Conservation (phyloP, 1,140 invertebrate genomes). For the Campoletis sonorensis region DNA sequence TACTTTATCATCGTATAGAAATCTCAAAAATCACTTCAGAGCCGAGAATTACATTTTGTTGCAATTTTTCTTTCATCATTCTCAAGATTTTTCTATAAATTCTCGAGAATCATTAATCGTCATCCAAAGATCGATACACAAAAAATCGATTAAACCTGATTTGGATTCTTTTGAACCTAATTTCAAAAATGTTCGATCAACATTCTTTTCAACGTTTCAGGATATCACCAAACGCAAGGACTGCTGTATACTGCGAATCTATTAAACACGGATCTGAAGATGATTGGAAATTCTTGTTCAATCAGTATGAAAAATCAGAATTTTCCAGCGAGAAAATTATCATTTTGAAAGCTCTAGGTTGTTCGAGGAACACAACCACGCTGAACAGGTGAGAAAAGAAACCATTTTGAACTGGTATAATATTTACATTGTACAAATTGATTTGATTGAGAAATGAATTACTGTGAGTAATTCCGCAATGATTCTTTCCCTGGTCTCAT, state of each 20-base stretch:
- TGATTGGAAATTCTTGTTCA: conserved; percentile 79
- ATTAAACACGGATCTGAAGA: conserved; percentile 73
- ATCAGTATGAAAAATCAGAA: conserved; percentile 75
- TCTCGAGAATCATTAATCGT: too few species aligned
- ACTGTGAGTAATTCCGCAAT: not conserved
- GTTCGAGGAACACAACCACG: conserved; percentile 73
- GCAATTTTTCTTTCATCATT: too few species aligned
- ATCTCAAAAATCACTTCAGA: too few species aligned
- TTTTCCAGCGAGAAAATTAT: conserved; percentile 79
- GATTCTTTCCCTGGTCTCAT: not conserved
- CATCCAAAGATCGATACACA: too few species aligned
- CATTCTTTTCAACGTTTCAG: conserved; percentile 56
- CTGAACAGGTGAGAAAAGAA: conserved; percentile 74
- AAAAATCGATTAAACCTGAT: too few species aligned
- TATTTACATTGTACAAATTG: not conserved
- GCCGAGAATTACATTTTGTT: too few species aligned
- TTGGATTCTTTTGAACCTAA: too few species aligned
- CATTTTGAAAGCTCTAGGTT: conserved; percentile 79
- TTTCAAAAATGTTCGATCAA: not conserved
- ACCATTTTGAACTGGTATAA: not conserved
- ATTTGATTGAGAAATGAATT: not conserved
- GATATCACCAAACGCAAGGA: conserved; percentile 74
- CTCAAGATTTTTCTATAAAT: too few species aligned
- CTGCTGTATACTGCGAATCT: conserved; percentile 78
- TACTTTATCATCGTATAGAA: too few species aligned